A percentile compares a stretch with the other conserved stretches of the same genome.
Evolutionary conservation across 1,140 invertebrate species (phyloP).

Genomic region (Cydia pomonella): DNA sequence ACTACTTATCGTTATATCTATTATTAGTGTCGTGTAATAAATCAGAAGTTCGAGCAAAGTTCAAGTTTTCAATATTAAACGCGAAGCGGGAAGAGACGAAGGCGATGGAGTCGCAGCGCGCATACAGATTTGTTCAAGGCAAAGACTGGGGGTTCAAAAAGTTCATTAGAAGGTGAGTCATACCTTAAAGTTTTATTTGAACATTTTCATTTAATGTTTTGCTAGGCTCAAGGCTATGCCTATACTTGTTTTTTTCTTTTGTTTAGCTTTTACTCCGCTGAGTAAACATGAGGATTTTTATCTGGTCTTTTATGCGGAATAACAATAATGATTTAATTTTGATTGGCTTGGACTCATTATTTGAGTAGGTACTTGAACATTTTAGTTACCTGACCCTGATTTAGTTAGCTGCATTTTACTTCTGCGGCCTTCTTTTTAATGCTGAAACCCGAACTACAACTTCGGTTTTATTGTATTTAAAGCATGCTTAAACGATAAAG

Average conservation of each 20-base stretch:
- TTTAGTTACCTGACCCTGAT: too few relatives aligned
- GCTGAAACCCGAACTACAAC: too few relatives aligned
- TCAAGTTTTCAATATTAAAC: constrained; percentile 99
- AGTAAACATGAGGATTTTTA: background rate
- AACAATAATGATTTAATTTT: too few relatives aligned
- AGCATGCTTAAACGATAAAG: too few relatives aligned
- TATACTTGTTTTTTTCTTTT: background rate
- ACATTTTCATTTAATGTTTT: background rate
- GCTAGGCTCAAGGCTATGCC: background rate
- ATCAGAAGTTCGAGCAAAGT: constrained; percentile 99
- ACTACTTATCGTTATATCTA: constrained; percentile 99
- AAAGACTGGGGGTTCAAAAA: constrained; percentile 99
- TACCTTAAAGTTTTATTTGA: background rate
- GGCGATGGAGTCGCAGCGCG: constrained; percentile 95
- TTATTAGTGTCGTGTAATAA: constrained; percentile 99
- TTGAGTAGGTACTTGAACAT: too few relatives aligned
- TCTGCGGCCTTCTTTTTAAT: too few relatives aligned
- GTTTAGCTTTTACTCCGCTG: background rate
- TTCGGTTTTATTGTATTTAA: too few relatives aligned
- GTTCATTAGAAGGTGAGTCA: constrained; percentile 90
- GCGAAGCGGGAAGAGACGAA: constrained; percentile 99
- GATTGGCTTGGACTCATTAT: too few relatives aligned
- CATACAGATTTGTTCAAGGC: constrained; percentile 99
- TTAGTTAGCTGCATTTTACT: too few relatives aligned
- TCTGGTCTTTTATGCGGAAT: too few relatives aligned